Evolutionary conservation across 1,140 invertebrate genomes (phyloP).

Genomic region (Drosophila ogumai): DNA sequence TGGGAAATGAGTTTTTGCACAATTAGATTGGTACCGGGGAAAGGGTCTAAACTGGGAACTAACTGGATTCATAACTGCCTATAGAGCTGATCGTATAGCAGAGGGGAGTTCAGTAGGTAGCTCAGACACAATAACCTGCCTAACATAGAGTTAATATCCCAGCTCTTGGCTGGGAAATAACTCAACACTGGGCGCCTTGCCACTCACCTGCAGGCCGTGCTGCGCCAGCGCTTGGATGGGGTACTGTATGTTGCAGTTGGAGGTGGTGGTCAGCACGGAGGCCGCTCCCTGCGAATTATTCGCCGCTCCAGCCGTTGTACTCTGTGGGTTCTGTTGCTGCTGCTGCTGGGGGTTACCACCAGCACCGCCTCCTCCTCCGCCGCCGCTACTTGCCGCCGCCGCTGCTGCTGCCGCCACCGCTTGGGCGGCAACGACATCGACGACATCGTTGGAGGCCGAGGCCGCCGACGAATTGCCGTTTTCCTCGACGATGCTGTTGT

Average conservation of each 20-base stretch:
- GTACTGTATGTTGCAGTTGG: constrained; percentile 81
- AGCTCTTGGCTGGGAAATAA: neutral
- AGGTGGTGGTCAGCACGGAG: constrained; percentile 76
- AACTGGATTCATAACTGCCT: no score
- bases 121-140: neutral
- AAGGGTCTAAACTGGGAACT: neutral
- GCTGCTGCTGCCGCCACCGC: constrained; percentile 64
- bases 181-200: neutral
- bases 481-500: constrained; percentile 93
- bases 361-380: constrained; percentile 65
- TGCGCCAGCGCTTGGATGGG: constrained; percentile 64
- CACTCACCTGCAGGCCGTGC: constrained; percentile 77
- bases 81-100: neutral
- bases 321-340: constrained; percentile 72
- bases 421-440: constrained; percentile 84
- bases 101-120: neutral
- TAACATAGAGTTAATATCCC: neutral
- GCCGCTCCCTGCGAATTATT: constrained; percentile 57
- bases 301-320: constrained; percentile 69
- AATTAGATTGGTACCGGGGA: neutral
- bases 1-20: neutral
- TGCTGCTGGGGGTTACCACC: constrained; percentile 44
- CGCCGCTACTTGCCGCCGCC: constrained; percentile 35
- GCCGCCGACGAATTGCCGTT: constrained; percentile 88
- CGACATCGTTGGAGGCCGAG: constrained; percentile 84